Evolutionary conservation across 1,140 invertebrate genomes (phyloP).

Genomic region (Neodiprion fabricii): DNA sequence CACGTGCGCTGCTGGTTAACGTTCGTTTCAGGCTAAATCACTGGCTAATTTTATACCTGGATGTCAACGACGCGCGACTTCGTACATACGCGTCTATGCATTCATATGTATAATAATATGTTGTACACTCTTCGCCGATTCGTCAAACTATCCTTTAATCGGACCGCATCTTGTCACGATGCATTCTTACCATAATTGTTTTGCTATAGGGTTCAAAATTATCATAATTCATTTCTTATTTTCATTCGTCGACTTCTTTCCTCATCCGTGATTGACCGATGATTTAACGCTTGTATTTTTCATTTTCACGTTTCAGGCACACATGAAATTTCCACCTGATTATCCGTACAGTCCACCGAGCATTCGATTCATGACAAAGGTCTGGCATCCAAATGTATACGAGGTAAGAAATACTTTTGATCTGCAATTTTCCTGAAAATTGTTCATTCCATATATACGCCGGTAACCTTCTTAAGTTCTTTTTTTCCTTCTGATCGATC

Average conservation of each 20-base stretch:
- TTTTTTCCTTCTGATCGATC: no score
- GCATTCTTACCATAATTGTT: no score
- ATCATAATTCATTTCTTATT: no score
- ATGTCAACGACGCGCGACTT: neutral
- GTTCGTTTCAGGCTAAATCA: neutral
- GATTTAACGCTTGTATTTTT: neutral
- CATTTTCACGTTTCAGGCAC: slow-evolving; percentile 79
- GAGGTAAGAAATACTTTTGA: slow-evolving; percentile 77
- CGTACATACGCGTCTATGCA: neutral
- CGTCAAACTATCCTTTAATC: no score
- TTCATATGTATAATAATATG: neutral
- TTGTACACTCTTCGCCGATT: neutral
- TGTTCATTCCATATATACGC: no score
- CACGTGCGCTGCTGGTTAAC: no score
- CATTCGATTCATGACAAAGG: slow-evolving; percentile 97
- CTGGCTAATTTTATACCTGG: neutral
- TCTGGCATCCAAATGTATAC: slow-evolving; percentile 99
- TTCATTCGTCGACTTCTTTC: no score
- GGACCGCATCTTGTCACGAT: no score
- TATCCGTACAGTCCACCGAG: slow-evolving; percentile 98
- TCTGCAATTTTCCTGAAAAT: slow-evolving; percentile 39
- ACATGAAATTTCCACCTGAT: slow-evolving; percentile 97
- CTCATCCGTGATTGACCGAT: no score
- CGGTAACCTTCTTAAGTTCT: neutral
- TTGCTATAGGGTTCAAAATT: no score